A percentile compares a stretch with the other conserved stretches of the same genome.
Evolutionary conservation across 2,113 vertebrate genomes (phyloP).

Genomic region (Planiliza haematocheilus): DNA sequence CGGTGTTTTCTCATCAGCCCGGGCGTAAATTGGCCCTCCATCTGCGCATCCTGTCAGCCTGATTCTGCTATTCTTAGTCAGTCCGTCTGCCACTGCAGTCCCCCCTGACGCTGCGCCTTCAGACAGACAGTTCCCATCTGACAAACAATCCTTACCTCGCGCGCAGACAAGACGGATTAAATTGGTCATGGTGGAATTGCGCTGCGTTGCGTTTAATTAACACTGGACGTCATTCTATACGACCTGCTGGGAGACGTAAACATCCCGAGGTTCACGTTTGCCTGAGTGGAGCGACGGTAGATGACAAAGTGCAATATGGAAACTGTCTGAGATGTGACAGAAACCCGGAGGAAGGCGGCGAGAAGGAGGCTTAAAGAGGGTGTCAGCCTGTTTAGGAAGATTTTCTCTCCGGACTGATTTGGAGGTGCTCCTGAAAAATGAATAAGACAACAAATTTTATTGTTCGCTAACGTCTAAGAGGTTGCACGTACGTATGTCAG

Average conservation of each 20-base stretch:
- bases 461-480: not conserved
- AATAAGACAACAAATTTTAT: not conserved
- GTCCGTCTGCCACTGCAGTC: conserved; percentile 59
- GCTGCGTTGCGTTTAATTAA: conserved; percentile 71
- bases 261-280: conserved; percentile 44
- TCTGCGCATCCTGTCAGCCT: conserved; percentile 42
- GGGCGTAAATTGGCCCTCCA: conserved; percentile 54
- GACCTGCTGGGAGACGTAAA: conserved; percentile 57
- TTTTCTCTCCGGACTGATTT: not conserved
- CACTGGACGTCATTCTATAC: conserved; percentile 62
- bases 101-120: conserved; percentile 36
- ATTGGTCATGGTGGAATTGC: conserved; percentile 75
- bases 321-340: conserved; percentile 27
- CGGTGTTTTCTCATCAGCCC: conserved; percentile 32
- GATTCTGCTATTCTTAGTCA: conserved; percentile 62
- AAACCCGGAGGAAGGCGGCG: not conserved
- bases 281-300: conserved; percentile 1
- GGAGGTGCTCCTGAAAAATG: no score
- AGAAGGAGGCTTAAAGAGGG: not conserved
- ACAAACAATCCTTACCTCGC: conserved; percentile 45
- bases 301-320: conserved; percentile 47
- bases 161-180: conserved; percentile 57
- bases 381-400: not conserved
- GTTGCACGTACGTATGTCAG: no score
- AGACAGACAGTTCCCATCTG: conserved; percentile 64